Evolutionary conservation across 1,140 invertebrate genomes (phyloP).

Genomic region (Drosophila rufa): DNA sequence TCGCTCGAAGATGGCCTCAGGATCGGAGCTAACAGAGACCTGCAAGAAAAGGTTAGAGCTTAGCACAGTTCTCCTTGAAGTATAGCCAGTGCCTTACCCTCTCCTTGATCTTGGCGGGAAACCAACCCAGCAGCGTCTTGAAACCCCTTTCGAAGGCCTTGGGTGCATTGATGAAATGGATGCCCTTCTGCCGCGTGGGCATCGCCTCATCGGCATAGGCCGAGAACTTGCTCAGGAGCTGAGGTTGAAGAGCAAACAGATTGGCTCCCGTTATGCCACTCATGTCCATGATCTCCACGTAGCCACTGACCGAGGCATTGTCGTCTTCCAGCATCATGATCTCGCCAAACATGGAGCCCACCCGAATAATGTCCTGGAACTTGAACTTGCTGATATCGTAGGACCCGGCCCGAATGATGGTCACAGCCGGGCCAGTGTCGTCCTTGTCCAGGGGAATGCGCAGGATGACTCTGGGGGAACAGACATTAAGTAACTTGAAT

Average conservation of each 20-base stretch:
- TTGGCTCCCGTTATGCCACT: conserved; percentile 84
- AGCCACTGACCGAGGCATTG: conserved; percentile 77
- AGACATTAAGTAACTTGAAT: not conserved
- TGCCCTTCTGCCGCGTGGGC: conserved; percentile 86
- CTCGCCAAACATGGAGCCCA: conserved; percentile 82
- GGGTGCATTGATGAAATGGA: conserved; percentile 86
- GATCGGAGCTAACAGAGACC: conserved; percentile 72
- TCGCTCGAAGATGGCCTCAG: conserved; percentile 84
- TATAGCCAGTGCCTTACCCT: conserved; percentile 33
- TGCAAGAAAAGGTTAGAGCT: conserved; percentile 2
- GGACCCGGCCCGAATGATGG: conserved; percentile 82
- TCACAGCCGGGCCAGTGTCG: conserved; percentile 83
- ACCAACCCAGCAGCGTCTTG: conserved; percentile 85
- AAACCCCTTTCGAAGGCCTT: conserved; percentile 86
- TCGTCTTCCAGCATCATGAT: conserved; percentile 85
- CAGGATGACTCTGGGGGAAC: conserved; percentile 57
- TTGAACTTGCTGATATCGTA: conserved; percentile 77
- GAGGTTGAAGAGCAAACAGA: conserved; percentile 86
- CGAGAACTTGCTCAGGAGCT: conserved; percentile 86
- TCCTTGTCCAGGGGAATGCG: conserved; percentile 67
- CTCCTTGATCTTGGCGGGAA: conserved; percentile 72
- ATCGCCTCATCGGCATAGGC: conserved; percentile 86
- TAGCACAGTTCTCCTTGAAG: no score
- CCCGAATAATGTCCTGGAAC: conserved; percentile 78
- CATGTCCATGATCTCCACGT: conserved; percentile 85